These are phyloP conservation scores for Matsumurasca onukii DNA, from an alignment of 1,140 invertebrate species.

Conservation along the genomic window DNA sequence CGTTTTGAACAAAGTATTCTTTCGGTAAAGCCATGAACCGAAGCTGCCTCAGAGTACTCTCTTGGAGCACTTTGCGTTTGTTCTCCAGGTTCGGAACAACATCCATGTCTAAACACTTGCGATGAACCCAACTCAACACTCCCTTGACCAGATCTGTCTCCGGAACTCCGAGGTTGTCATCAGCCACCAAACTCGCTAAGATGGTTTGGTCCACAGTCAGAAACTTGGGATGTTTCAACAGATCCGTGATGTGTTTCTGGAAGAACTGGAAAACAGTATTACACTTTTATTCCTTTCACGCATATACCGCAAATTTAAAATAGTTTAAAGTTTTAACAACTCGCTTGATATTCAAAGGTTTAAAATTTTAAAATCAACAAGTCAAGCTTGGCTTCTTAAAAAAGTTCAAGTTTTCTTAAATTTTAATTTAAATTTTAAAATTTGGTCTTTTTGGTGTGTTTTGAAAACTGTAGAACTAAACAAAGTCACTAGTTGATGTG, in stretches of 20 bases:
- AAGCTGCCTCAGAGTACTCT: slow-evolving; percentile 9
- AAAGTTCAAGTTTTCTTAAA: too few species aligned
- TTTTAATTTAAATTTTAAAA: too few species aligned
- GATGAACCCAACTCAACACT: slow-evolving; percentile 16
- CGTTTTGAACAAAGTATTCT: slow-evolving; percentile 18
- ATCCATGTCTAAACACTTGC: slow-evolving; percentile 15
- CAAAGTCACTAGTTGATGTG: too few species aligned
- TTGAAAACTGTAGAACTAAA: too few species aligned
- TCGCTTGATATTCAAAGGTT: too few species aligned
- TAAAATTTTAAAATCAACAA: too few species aligned
- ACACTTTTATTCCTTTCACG: not conserved
- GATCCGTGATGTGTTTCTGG: slow-evolving; percentile 14
- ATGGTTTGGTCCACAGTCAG: slow-evolving; percentile 20
- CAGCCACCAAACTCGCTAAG: slow-evolving; percentile 14
- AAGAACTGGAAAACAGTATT: slow-evolving; percentile 13
- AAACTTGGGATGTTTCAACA: slow-evolving; percentile 28
- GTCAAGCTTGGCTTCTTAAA: too few species aligned
- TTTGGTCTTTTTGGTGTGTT: too few species aligned
- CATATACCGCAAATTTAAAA: not conserved
- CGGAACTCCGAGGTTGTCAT: slow-evolving; percentile 20
- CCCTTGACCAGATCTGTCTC: slow-evolving; percentile 23
- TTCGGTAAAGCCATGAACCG: slow-evolving; percentile 26
- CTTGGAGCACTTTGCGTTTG: slow-evolving; percentile 21
- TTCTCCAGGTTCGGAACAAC: slow-evolving; percentile 24
- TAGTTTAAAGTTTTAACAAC: too few species aligned